Evolutionary conservation across 2,888 invertebrate genomes (phyloP), one percentile per base, ranked within the genome.

Genomic region (Celastrina argiolus): DNA sequence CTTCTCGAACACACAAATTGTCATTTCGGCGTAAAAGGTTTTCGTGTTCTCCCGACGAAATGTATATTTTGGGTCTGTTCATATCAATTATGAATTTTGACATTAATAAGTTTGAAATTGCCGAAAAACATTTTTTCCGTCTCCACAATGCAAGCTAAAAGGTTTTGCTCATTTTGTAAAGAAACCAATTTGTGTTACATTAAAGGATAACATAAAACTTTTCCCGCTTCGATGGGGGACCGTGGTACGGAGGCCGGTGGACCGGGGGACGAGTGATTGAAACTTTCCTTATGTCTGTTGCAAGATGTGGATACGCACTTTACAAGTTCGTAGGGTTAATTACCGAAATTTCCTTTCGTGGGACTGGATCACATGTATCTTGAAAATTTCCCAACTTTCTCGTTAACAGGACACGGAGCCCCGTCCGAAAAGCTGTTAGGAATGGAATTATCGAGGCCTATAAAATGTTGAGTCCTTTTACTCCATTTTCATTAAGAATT

Each of bases 341-440:
- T 58, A 56, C 61, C 61, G 56, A 58, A 59, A 69, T 67, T 68
- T 65, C 42, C 59, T 65, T 69, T 68, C 66, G 69, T 68, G 66
- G 67, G 31, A 66, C 68, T 66, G 64, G 63, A 67, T 61, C 66
- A 51, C 68, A 67, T 70, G 16, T 58, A 31, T 58, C 58, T 16
- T 31, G 31, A 51, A 51, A 51, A 22, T 22, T 51, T 12, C 12
- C 22, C 12, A 51, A 51, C 22, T 51, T 51, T 1, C 10, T 26
- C 51, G 12, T 26, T 51, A 51, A 51, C 12, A 22, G 12, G 22
- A 51, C 51, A 12, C 10, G 22, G 22, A 1, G 12, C 51, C n/a
- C n/a, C n/a, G n/a, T n/a, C n/a, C n/a, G n/a, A n/a, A n/a, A n/a
- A n/a, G n/a, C n/a, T n/a, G 16, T 45, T 45, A 16, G 3, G 18